Evolutionary conservation across 2,888 invertebrate species (phyloP).

Genomic region (Herminia tarsipennalis): DNA sequence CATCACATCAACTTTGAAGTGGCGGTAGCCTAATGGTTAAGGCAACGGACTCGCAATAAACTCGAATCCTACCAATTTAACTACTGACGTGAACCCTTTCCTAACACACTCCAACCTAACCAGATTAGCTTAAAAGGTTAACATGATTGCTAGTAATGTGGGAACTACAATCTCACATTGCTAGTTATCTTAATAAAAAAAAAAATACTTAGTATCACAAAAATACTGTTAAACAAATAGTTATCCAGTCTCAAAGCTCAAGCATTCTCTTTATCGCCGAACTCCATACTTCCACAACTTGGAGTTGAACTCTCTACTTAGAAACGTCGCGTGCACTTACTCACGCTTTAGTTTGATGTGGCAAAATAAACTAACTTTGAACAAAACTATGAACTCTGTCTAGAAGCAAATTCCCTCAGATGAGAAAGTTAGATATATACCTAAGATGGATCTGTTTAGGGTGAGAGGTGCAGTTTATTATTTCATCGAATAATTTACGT

Average conservation of each 20-base stretch:
- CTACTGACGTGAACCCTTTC: too few relatives aligned
- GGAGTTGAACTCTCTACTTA: slow-evolving; percentile 4
- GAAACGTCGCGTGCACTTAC: slow-evolving; percentile 21
- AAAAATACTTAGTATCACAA: too few relatives aligned
- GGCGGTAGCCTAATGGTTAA: too few relatives aligned
- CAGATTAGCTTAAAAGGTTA: too few relatives aligned
- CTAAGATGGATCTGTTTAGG: slow-evolving; percentile 2
- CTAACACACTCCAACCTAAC: too few relatives aligned
- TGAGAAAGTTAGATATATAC: slow-evolving; percentile 22
- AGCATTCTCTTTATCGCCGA: slow-evolving; percentile 1
- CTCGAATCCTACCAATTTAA: too few relatives aligned
- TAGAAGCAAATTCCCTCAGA: slow-evolving; percentile 15
- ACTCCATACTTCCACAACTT: neutral
- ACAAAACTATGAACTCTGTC: slow-evolving; percentile 23
- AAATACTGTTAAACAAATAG: neutral
- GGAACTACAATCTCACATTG: too few relatives aligned
- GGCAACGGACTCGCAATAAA: too few relatives aligned
- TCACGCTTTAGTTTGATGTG: slow-evolving; percentile 15
- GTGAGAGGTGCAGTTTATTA: neutral
- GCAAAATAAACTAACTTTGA: slow-evolving; percentile 23
- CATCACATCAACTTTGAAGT: too few relatives aligned
- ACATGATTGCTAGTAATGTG: too few relatives aligned
- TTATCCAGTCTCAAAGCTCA: neutral
- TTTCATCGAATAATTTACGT: too few relatives aligned
- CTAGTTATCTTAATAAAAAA: too few relatives aligned